Evolutionary conservation across 35 echinoderm and acorn worm species (phyloP), one percentile per base, ranked within the genome.

Genomic region (Acanthaster planci): DNA sequence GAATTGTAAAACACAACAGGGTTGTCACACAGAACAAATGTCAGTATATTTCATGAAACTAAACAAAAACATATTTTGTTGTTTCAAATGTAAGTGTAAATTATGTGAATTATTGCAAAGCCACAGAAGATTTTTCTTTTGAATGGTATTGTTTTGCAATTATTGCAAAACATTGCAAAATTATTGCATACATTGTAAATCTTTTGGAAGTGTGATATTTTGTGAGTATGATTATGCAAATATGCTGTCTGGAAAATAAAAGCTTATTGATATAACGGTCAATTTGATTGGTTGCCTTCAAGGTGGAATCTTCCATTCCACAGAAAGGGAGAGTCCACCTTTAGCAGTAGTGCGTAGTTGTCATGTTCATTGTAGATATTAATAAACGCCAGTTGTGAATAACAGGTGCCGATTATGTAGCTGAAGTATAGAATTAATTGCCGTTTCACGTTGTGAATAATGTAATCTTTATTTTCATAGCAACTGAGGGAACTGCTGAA

Each of bases 381-480:
- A 26, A 72, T 72, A 72, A 72, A 72, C 42, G 64, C 64, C 34
- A 34, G 14, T 72, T 72, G 64, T 72, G 64, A 72, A 72, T 72
- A 72, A 72, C 26, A 72, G 34, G 27, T 0, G 21, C 18, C 64
- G 64, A 72, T 47, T 72, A 72, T 72, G 23, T 72, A 72, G 64
- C 64, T 14, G 34, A 72, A 35, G 22, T 72, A n/a, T n/a, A 72
- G 64, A 72, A 26, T 72, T 26, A 72, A 47, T 6, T 72, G 64
- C 64, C 23, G 64, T 72, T 72, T 72, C 64, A 72, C 64, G 30
- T 47, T 72, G 64, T 72, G 64, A 72, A 72, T 68, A 68, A 68
- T 72, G 64, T 72, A 26, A 72, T 72, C 64, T 72, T 72, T 72
- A 72, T 72, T 72, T 72, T 72, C 64, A 35, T 36, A 72, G 64